Evolutionary conservation across 2,888 invertebrate genomes (phyloP), one percentile per base, ranked within the genome.

Genomic region (Unio pictorum): DNA sequence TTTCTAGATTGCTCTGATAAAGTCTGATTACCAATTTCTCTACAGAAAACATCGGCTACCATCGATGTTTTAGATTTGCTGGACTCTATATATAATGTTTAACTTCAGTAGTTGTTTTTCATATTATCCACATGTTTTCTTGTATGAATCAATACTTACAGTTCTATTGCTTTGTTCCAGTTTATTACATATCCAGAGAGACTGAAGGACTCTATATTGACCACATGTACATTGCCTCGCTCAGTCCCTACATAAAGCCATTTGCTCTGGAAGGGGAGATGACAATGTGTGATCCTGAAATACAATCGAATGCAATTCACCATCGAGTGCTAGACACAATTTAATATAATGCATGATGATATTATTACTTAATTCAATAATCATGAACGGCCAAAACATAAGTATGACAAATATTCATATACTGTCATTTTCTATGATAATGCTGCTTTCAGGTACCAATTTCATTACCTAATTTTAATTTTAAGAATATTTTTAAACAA

Each of bases 111-210:
- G 45, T 15, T 11, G 45, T 11, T 45, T 45, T 45, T 45, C 45
- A 45, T 45, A 15, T 45, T 15, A 45, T 45, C 45, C 15, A 45
- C 45, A 45, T 45, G 2, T 15, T 45, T 45, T 11, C 15, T 15
- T 3, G 11, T 45, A 45, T 45, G 45, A 15, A n/a, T 45, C 55
- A 20, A 59, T 72, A 87, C 91, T 89, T 81, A 99, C 98, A 98
- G 93, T 94, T 99, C 99, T 91, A 99, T 99, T 87, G 98, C 97
- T 93, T 99, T 99, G 93, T 99, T 99, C 99, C 99, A 99, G 93
- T 99, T 98, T 93, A 99, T 97, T 91, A 98, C 94, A 92, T 99
- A 99, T 79, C 98, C 98, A 89, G 98, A 98, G 86, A 99, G 94
- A 87, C 94, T 93, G 92, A 99, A 99, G 85, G 95, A 94, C 92